Evolutionary conservation across 2,113 vertebrate species (phyloP).

Genomic region (Nipponia nippon): DNA sequence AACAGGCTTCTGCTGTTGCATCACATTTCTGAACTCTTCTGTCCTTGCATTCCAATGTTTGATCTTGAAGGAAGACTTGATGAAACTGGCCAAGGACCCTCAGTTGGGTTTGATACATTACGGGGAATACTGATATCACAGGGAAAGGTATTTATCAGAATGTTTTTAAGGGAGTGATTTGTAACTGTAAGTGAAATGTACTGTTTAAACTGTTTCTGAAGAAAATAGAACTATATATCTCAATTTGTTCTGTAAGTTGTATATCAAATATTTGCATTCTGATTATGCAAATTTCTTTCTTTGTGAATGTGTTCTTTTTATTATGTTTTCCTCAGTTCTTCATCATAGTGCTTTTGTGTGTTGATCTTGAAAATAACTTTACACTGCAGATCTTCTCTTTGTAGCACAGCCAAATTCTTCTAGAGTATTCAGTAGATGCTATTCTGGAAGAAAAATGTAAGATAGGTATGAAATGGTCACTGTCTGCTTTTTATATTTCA

Average conservation of each 20-base stretch:
- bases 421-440: not conserved
- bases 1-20: conserved; percentile 94
- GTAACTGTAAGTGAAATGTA: not conserved
- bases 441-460: not conserved
- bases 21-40: conserved; percentile 97
- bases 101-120: conserved; percentile 91
- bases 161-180: not conserved
- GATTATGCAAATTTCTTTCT: not conserved
- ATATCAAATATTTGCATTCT: not conserved
- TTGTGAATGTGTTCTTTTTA: not conserved
- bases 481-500: not conserved
- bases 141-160: conserved; percentile 84
- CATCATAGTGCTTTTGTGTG: not conserved
- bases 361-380: not conserved
- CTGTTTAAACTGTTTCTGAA: not conserved
- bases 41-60: conserved; percentile 98
- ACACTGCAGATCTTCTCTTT: not conserved
- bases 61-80: conserved; percentile 93
- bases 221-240: not conserved
- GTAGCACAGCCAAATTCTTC: not conserved
- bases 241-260: not conserved
- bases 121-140: conserved; percentile 96
- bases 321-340: not conserved
- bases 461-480: not conserved
- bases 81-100: conserved; percentile 89